phyloP scores from a whole-genome alignment of 2,113 vertebrate species.

The Pelecanus crispus region DNA sequence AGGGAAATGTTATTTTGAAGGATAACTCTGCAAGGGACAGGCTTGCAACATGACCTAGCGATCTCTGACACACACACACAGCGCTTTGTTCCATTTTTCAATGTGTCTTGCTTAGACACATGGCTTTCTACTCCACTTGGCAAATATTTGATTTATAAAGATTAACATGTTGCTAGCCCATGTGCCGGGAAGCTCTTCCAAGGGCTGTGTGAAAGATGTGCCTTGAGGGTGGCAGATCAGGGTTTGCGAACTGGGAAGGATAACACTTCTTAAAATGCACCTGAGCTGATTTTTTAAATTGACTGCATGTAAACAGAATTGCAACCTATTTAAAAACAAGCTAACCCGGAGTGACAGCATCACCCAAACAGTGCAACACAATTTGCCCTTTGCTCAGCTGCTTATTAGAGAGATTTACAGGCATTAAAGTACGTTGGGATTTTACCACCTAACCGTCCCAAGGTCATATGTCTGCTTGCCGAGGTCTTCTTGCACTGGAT shows the following conservation, averaged over 20 bases:
- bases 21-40: neutral
- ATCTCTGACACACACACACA: conserved; percentile 3
- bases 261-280: neutral
- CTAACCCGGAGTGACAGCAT: conserved; percentile 38
- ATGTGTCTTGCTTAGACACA: conserved; percentile 14
- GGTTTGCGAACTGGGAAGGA: neutral
- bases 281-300: conserved; percentile 48
- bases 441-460: neutral
- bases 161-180: conserved; percentile 25
- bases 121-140: conserved; percentile 49
- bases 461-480: neutral
- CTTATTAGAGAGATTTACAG: conserved; percentile 25
- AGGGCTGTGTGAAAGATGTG: conserved; percentile 37
- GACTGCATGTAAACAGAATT: neutral
- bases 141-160: conserved; percentile 50
- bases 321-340: neutral
- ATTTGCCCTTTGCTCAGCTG: conserved; percentile 1
- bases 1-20: neutral
- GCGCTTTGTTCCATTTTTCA: neutral
- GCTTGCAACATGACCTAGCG: neutral
- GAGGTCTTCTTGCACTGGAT: neutral
- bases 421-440: neutral
- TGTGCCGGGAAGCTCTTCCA: conserved; percentile 31
- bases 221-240: conserved; percentile 2
- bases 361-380: neutral